Evolutionary conservation across 2,888 invertebrate species (phyloP), one percentile per base, ranked within the genome.

Genomic region (Lepetodrilus schrolli): DNA sequence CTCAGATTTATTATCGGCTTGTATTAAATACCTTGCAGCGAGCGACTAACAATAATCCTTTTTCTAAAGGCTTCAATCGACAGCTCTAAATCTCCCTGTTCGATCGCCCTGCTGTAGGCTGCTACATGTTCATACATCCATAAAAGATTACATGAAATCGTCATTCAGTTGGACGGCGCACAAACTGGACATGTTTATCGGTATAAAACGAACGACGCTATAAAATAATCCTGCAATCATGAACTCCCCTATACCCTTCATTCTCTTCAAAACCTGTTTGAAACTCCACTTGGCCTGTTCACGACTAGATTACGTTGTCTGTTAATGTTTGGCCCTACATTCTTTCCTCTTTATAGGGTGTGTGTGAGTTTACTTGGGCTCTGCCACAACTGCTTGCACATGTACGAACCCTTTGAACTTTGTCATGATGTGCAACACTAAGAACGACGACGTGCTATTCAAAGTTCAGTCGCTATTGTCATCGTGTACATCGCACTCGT

Each of bases 1-100:
- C 30, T 58, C 26, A 58, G 58, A 34, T 58, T 58, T 58, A 58
- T 58, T 23, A 58, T 58, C 58, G 58, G 58, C 26, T 58, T 58
- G 26, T 58, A 58, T 58, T 58, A 58, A 58, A 58, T 58, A 58
- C 58, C 34, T 23, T 58, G 34, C 30, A 58, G 34, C 23, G 17
- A 21, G 30, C 30, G 26, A 58, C 17, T 34, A 17, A 58, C 58
- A 48, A 48, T 48, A 48, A 21, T 48, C 48, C 21, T 48, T 43
- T 13, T 17, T 58, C 58, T 26, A 23, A 30, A 58, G 58, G 13
- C 26, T 30, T 23, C 58, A 23, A 58, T 58, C 58, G 58, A 13
- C 30, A 10, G 3, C n/a, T 17, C 30, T 13, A 58, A 58, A 58
- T 58, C 58, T 30, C 30, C 58, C 17, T 30, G 58, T 58, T 23